phyloP scores from a whole-genome alignment of 2,113 vertebrate species.

The Corapipo altera region DNA sequence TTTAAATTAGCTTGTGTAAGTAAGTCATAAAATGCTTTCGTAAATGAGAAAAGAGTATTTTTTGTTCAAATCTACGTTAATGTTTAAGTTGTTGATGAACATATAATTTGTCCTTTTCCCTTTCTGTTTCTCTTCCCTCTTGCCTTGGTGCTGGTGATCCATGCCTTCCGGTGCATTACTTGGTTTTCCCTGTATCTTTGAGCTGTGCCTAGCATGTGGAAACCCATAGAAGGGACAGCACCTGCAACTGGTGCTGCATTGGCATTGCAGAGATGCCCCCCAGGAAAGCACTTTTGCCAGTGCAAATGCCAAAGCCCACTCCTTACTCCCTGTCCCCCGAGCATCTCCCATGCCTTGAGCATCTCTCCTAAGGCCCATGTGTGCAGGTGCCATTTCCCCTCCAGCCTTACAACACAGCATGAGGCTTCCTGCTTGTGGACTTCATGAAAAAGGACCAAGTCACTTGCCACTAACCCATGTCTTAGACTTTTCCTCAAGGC shows the following conservation, averaged over 20 bases:
- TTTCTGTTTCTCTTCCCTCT: not conserved
- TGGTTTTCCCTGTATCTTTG: not conserved
- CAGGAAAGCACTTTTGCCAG: not conserved
- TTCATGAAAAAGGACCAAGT: not conserved
- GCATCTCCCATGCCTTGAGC: not conserved
- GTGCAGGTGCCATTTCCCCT: not conserved
- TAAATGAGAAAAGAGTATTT: not conserved
- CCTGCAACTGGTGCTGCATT: not conserved
- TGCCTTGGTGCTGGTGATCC: not conserved
- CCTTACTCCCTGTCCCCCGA: not conserved
- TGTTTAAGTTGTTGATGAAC: not conserved
- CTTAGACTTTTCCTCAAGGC: not conserved
- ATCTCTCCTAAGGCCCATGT: no score
- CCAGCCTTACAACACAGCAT: accelerated
- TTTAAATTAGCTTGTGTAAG: not conserved
- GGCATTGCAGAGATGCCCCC: not conserved
- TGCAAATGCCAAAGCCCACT: not conserved
- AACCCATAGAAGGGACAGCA: not conserved
- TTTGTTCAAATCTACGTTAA: not conserved
- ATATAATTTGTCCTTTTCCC: not conserved
- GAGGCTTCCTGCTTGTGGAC: not conserved
- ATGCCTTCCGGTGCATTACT: not conserved
- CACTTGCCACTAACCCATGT: accelerated
- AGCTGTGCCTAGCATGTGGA: not conserved
- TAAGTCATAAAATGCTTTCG: not conserved